Conservation (phyloP, 2,113 vertebrate species). For the Tricholaema leucomelas region DNA sequence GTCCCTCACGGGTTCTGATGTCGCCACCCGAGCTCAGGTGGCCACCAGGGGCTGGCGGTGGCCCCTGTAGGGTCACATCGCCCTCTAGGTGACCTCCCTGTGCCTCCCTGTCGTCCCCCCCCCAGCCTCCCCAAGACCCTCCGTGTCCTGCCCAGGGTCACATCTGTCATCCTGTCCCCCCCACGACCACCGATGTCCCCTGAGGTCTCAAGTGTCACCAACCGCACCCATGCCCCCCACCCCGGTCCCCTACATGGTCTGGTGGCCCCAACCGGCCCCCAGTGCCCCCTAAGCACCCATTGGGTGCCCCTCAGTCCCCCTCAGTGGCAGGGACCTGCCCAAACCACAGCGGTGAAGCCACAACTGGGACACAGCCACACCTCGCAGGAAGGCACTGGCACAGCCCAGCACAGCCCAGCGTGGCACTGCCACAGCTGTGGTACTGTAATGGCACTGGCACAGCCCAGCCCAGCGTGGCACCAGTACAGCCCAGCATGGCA, state of each 20-base stretch:
- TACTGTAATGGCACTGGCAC: neutral
- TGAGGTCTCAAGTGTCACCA: neutral
- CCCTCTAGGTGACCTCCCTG: no score
- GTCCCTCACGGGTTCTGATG: no score
- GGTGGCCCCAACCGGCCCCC: rapidly evolving
- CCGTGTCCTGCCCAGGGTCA: neutral
- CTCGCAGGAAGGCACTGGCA: neutral
- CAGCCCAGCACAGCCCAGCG: neutral
- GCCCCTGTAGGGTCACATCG: neutral
- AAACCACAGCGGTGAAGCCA: neutral
- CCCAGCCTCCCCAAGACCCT: rapidly evolving
- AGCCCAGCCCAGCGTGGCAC: no score
- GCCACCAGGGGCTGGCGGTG: rapidly evolving
- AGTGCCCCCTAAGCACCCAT: neutral
- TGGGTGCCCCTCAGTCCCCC: neutral
- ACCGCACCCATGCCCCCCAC: neutral
- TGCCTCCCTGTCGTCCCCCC: neutral
- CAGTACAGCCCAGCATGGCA: neutral
- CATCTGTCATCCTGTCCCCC: neutral
- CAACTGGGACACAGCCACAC: neutral
- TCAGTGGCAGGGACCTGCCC: neutral
- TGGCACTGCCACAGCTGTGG: neutral
- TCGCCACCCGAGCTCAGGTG: neutral
- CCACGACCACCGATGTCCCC: neutral
- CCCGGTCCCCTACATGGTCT: neutral